Conservation (phyloP, 2,113 vertebrate species). For the Scolopax mira region DNA sequence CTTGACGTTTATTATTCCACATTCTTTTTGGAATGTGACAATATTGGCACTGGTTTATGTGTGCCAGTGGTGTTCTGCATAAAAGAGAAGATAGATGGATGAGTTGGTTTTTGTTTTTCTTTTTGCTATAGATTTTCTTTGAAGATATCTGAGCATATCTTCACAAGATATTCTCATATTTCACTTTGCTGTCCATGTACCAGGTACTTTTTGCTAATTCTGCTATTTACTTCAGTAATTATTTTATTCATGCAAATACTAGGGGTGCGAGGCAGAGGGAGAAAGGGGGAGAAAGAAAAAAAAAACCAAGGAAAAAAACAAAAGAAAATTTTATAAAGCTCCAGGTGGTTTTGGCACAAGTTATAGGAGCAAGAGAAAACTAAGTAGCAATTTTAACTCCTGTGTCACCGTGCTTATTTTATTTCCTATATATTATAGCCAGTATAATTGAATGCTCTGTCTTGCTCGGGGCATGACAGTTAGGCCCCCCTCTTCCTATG, state of each 20-base stretch:
- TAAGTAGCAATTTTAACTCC: not conserved
- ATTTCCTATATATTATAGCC: not conserved
- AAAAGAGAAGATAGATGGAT: not conserved
- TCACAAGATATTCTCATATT: not conserved
- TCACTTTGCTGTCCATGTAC: not conserved
- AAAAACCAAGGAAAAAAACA: too few species aligned
- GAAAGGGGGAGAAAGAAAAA: not conserved
- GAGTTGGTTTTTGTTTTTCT: not conserved
- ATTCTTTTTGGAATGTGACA: not conserved
- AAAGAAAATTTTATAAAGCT: not conserved
- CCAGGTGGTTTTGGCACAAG: not conserved
- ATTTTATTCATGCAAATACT: not conserved
- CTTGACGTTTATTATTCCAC: not conserved
- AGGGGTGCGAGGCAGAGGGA: fast-evolving
- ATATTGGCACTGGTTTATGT: not conserved
- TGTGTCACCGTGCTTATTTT: not conserved
- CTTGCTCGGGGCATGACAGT: not conserved
- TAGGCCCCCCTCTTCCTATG: not conserved
- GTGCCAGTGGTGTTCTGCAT: not conserved
- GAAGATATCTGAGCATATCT: too few species aligned
- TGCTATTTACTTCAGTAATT: not conserved
- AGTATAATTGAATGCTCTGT: not conserved
- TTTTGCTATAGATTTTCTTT: too few species aligned
- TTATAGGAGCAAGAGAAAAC: not conserved
- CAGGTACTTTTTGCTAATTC: not conserved